phyloP scores from a whole-genome alignment of 2,113 vertebrate species.

The Sturnus vulgaris region DNA sequence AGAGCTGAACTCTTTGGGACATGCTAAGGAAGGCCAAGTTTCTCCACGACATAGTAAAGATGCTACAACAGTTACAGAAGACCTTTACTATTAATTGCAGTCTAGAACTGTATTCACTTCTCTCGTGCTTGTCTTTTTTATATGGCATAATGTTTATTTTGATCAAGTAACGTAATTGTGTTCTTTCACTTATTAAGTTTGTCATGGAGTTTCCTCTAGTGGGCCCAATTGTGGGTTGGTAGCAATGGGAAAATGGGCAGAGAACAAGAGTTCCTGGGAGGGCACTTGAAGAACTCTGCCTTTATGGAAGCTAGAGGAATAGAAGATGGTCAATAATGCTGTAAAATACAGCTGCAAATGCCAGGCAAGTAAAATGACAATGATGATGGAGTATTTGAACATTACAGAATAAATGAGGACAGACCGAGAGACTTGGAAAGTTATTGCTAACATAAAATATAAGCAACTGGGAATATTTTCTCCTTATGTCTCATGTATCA shows the following conservation, averaged over 20 bases:
- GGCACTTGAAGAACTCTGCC: neutral
- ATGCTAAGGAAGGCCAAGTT: neutral
- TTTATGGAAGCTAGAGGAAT: neutral
- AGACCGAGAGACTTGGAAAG: neutral
- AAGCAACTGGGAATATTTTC: neutral
- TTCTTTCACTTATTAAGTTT: neutral
- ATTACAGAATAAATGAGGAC: neutral
- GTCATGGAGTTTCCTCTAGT: neutral
- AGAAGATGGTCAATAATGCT: neutral
- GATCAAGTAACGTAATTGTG: neutral
- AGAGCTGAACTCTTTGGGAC: neutral
- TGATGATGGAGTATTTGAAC: neutral
- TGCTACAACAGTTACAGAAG: neutral
- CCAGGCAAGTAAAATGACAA: neutral
- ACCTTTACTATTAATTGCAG: neutral
- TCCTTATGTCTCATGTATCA: neutral
- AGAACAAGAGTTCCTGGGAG: neutral
- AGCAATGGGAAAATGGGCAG: neutral
- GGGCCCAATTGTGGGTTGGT: neutral
- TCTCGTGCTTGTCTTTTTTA: neutral
- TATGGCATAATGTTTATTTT: neutral
- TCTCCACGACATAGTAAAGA: neutral
- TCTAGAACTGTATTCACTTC: neutral
- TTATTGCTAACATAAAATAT: neutral
- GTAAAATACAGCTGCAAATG: neutral